Conservation (phyloP, 2,888 invertebrate species). For the Cataglyphis albicans region DNA sequence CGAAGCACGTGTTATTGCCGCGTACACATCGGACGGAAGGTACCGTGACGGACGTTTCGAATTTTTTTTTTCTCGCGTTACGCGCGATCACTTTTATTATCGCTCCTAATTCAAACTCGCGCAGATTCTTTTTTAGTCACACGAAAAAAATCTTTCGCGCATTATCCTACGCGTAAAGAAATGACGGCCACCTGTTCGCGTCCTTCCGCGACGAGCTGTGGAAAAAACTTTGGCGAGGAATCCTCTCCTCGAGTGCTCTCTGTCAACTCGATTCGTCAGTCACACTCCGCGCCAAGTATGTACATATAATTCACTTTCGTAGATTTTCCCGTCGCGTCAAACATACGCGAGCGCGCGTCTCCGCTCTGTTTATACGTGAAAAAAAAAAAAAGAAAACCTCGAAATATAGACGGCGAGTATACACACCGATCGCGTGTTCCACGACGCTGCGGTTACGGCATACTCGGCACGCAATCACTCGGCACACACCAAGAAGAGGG, state of each 20-base stretch:
- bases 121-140: background rate
- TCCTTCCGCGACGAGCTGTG: background rate
- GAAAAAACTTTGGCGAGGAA: background rate
- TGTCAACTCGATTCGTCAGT: background rate
- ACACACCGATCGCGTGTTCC: constrained; percentile 45
- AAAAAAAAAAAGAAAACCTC: background rate
- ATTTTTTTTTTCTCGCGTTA: constrained; percentile 39
- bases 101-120: background rate
- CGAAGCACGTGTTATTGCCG: constrained; percentile 56
- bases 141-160: constrained; percentile 2
- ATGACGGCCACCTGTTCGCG: constrained; percentile 62
- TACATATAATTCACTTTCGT: background rate
- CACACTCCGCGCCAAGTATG: background rate
- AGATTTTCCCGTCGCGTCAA: background rate
- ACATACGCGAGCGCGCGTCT: background rate
- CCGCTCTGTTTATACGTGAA: constrained; percentile 19
- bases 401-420: constrained; percentile 13
- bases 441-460: constrained; percentile 42
- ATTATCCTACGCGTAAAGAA: constrained; percentile 13
- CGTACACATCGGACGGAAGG: constrained; percentile 62
- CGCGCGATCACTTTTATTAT: constrained; percentile 19
- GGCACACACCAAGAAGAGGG: constrained; percentile 6
- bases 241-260: background rate
- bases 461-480: constrained; percentile 41
- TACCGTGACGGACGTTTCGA: constrained; percentile 35